phyloP scores from a whole-genome alignment of 2,888 invertebrate genomes.

The Ormyrus labotus region DNA sequence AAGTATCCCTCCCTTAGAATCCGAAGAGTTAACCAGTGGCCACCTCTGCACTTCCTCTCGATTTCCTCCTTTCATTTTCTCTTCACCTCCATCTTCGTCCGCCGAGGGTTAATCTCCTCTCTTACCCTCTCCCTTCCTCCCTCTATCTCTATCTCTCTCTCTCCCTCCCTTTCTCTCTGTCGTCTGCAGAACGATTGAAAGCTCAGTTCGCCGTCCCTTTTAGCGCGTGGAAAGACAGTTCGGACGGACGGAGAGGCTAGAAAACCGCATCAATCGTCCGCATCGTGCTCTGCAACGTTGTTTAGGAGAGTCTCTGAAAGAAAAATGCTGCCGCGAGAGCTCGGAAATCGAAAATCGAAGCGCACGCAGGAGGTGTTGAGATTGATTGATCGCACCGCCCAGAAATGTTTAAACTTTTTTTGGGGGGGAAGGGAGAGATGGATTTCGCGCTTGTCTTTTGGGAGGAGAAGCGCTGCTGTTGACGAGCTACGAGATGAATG shows the following conservation, averaged over 20 bases:
- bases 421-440: slow-evolving; percentile 12
- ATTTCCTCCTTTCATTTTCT: slow-evolving; percentile 46
- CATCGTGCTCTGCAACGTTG: slow-evolving; percentile 12
- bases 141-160: background rate
- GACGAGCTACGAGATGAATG: background rate
- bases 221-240: slow-evolving; percentile 5
- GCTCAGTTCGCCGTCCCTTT: slow-evolving; percentile 14
- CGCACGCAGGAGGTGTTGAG: background rate
- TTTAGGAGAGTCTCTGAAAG: slow-evolving; percentile 10
- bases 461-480: background rate
- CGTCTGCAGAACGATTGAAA: slow-evolving; percentile 50
- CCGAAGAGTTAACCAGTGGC: background rate
- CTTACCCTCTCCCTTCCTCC: slow-evolving; percentile 18
- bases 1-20: too few species aligned
- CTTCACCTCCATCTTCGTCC: slow-evolving; percentile 42
- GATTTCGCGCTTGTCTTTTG: slow-evolving; percentile 15
- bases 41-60: slow-evolving; percentile 32
- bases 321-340: slow-evolving; percentile 4
- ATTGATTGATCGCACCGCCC: slow-evolving; percentile 31
- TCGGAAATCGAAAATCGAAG: background rate
- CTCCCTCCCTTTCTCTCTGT: background rate
- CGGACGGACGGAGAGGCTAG: background rate
- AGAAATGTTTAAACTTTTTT: slow-evolving; percentile 37
- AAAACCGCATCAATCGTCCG: slow-evolving; percentile 40
- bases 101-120: slow-evolving; percentile 42